Conservation (phyloP, 2,888 invertebrate genomes). For the Lasioglossum marginatum region DNA sequence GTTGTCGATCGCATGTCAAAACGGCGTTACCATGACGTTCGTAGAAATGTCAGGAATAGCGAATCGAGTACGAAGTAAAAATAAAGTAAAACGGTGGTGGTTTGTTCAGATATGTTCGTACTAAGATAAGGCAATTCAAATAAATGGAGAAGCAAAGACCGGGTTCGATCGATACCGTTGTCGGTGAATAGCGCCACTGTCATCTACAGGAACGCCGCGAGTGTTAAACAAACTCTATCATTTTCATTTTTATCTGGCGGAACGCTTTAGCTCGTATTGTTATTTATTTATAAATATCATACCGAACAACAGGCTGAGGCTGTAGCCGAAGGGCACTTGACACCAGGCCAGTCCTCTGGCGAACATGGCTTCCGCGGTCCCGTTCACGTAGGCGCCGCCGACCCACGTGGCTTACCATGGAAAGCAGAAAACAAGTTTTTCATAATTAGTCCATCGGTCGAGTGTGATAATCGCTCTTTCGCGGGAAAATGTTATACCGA, state of each 20-base stretch:
- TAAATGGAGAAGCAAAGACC: not conserved
- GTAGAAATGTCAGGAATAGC: not conserved
- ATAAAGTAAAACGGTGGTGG: not conserved
- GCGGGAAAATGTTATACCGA: constrained; percentile 44
- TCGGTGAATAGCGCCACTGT: too few species aligned
- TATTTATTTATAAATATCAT: constrained; percentile 71
- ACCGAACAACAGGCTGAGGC: constrained; percentile 89
- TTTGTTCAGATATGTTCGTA: not conserved
- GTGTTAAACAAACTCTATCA: too few species aligned
- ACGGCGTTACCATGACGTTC: too few species aligned
- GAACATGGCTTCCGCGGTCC: constrained; percentile 89
- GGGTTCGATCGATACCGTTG: not conserved
- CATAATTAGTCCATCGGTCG: constrained; percentile 36
- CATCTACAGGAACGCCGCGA: not conserved
- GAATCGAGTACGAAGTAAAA: not conserved
- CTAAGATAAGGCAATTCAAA: not conserved
- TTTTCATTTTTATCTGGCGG: not conserved
- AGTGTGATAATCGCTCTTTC: constrained; percentile 52
- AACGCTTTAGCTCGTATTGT: not conserved
- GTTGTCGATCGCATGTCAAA: too few species aligned
- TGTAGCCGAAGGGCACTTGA: constrained; percentile 90
- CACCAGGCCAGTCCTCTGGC: constrained; percentile 88
- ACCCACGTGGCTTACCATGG: constrained; percentile 84
- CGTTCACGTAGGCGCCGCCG: constrained; percentile 90
- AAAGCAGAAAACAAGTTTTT: constrained; percentile 24